Evolutionary conservation across 2,888 invertebrate species (phyloP), one percentile per base, ranked within the genome.

Genomic region (Dyspetes luteomarginatus): DNA sequence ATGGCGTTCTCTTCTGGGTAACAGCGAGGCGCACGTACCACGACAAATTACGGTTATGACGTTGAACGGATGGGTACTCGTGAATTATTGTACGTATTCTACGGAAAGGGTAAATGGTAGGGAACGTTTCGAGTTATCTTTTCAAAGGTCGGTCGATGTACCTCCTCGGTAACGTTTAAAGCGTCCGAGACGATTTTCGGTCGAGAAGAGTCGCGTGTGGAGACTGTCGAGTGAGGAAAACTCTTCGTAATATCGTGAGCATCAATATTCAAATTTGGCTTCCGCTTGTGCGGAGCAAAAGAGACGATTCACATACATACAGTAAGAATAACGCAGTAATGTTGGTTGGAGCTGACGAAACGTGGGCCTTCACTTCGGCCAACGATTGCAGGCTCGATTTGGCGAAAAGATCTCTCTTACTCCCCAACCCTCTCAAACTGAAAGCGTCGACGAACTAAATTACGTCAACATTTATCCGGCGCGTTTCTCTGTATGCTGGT

Each of bases 41-140:
- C 77, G 68, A 68, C 76, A 50, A 81, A 81, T 73, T 73, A 81
- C 77, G 77, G 77, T 77, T 76, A 73, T 73, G 80, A 76, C 68
- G 68, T 73, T 64, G 56, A 80, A 73, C 72, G 81, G 68, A 73
- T 64, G 72, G 72, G 43, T 68, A 64, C 65, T 22, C 50, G 41
- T 36, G 64, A 50, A 81, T 77, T 77, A 69, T 55, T n/a, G 74
- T 68, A 80, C 60, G 67, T 81, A 77, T 81, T 64, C 77, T 69
- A 56, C 36, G 58, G 65, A 45, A 28, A 28, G 41, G 12, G 3
- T 1, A n/a, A n/a, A n/a, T n/a, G n/a, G 3, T 12, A 24, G 36
- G 48, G 15, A 15, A 52, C 22, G 43, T 68, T 62, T 74, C 68
- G 71, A 79, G 69, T 78, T 81, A 81, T 78, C 73, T 58, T n/a